Conservation (phyloP, 2,113 vertebrate genomes). For the Hippocampus mohnikei region DNA sequence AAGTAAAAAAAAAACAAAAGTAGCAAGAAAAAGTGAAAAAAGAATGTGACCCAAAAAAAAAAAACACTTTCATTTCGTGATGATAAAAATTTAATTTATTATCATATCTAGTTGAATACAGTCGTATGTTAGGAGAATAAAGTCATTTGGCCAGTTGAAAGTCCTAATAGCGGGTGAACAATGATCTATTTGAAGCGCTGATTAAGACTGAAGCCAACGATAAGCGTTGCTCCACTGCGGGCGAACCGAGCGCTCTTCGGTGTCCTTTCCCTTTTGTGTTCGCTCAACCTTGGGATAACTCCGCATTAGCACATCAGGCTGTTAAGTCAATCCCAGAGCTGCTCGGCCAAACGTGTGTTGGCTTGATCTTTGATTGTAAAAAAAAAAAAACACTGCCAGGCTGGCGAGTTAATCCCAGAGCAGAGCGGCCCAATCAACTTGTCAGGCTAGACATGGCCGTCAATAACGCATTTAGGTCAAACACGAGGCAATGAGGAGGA, state of each 20-base stretch:
- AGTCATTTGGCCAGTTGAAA: neutral
- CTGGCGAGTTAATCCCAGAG: constrained; percentile 62
- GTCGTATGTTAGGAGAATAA: neutral
- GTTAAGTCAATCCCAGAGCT: constrained; percentile 66
- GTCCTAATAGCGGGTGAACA: constrained; percentile 13
- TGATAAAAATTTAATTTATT: neutral
- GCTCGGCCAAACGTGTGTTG: constrained; percentile 61
- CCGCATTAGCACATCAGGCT: constrained; percentile 65
- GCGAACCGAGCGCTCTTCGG: neutral
- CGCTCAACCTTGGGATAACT: constrained; percentile 66
- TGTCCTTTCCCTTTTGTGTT: constrained; percentile 9
- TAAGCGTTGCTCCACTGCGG: neutral
- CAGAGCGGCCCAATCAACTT: constrained; percentile 61
- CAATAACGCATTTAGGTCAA: constrained; percentile 64
- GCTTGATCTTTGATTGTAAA: constrained; percentile 63
- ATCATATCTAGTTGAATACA: neutral
- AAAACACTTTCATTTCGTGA: neutral
- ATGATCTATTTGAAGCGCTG: constrained; percentile 41
- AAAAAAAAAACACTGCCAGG: constrained; percentile 49
- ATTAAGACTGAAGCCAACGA: constrained; percentile 23
- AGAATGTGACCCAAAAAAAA: neutral
- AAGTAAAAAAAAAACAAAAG: neutral
- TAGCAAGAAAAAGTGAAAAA: neutral
- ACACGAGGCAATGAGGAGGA: constrained; percentile 25
- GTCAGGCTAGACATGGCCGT: constrained; percentile 42